A percentile compares a stretch with the other conserved stretches of the same genome.
Evolutionary conservation across 2,113 vertebrate genomes (phyloP).

Genomic region (Stercorarius parasiticus): DNA sequence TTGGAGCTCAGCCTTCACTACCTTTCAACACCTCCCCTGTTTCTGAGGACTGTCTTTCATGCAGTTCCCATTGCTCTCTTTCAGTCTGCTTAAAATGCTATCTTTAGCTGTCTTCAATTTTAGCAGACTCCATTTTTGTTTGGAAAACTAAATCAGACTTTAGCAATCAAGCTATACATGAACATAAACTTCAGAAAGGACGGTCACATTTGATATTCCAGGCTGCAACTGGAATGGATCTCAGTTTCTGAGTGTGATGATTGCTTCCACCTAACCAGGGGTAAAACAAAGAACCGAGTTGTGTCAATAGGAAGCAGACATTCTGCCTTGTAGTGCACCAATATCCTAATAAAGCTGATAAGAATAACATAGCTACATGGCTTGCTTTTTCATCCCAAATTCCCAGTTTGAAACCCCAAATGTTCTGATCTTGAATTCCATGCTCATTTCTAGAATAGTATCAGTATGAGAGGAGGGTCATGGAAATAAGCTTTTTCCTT

Average conservation of each 20-base stretch:
- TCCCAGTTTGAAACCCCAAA: neutral
- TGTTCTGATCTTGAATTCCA: neutral
- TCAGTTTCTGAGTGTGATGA: neutral
- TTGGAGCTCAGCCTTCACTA: slow-evolving; percentile 36
- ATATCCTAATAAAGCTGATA: neutral
- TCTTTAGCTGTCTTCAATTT: slow-evolving; percentile 51
- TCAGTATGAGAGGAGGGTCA: neutral
- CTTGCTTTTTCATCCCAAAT: neutral
- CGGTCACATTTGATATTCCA: neutral
- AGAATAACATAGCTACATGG: neutral
- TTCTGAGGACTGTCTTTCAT: slow-evolving; percentile 43
- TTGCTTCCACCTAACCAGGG: neutral
- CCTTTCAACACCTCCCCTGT: slow-evolving; percentile 51
- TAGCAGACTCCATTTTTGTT: slow-evolving; percentile 21
- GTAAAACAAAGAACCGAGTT: neutral
- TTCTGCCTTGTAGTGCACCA: neutral
- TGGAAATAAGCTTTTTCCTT: neutral
- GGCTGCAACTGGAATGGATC: neutral
- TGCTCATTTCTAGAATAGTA: neutral
- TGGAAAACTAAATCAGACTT: slow-evolving; percentile 4
- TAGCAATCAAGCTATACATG: neutral
- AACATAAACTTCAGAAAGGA: neutral
- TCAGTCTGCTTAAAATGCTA: slow-evolving; percentile 44
- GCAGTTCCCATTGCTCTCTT: slow-evolving; percentile 34
- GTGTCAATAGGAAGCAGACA: neutral